Conservation (phyloP, 2,113 vertebrate genomes). For the Nesospiza acunhae region DNA sequence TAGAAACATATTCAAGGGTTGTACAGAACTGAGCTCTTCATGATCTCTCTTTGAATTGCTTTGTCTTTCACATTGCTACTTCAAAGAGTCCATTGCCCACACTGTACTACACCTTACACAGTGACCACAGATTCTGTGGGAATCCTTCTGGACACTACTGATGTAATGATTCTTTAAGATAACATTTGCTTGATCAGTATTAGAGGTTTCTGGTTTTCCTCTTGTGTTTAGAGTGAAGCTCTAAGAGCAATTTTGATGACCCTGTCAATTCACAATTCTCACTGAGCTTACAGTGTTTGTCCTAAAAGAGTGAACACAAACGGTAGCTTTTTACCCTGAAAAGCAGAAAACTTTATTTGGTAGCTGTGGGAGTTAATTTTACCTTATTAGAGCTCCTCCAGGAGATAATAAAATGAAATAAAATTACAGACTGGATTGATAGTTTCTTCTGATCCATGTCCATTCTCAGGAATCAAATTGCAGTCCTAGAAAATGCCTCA, state of each 20-base stretch:
- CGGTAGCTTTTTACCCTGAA: not conserved
- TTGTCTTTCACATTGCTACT: not conserved
- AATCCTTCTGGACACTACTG: not conserved
- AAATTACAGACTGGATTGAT: not conserved
- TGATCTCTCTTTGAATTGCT: not conserved
- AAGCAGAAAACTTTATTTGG: not conserved
- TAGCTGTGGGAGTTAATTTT: not conserved
- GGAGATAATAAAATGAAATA: not conserved
- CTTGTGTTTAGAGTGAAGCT: not conserved
- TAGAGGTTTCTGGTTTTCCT: not conserved
- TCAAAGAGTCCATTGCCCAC: not conserved
- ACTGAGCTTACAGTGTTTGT: not conserved
- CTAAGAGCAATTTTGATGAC: not conserved
- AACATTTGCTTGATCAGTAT: not conserved
- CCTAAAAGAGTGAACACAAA: not conserved
- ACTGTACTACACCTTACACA: not conserved
- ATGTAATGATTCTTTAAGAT: not conserved
- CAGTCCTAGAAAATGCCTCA: not conserved
- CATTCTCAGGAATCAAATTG: not conserved
- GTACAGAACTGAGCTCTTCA: not conserved
- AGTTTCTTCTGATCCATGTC: not conserved
- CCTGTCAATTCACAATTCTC: not conserved
- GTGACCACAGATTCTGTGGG: not conserved
- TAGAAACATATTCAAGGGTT: not conserved
- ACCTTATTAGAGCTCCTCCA: not conserved